phyloP scores from a whole-genome alignment of 2,888 invertebrate species.

The Acanthosepion pharaonis region DNA sequence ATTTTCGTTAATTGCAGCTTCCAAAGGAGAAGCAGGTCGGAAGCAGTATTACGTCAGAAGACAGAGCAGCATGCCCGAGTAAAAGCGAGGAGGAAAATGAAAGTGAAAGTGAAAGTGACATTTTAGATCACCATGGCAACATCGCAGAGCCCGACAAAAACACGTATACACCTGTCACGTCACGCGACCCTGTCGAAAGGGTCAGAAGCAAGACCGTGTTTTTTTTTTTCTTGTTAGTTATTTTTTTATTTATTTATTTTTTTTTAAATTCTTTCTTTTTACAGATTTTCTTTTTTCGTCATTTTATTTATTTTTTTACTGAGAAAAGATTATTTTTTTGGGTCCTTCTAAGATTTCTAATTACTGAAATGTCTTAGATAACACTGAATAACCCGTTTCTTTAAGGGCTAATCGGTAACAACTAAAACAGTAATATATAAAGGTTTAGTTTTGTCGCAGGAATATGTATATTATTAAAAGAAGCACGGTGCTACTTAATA shows the following conservation, averaged over 20 bases:
- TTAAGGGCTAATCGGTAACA: neutral
- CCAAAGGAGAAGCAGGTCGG: constrained; percentile 59
- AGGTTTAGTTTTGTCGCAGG: neutral
- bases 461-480: neutral
- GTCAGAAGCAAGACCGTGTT: neutral
- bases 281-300: neutral
- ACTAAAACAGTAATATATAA: neutral
- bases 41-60: constrained; percentile 70
- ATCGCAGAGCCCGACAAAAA: neutral
- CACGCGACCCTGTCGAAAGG: neutral
- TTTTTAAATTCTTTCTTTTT: neutral
- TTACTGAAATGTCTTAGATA: neutral
- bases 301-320: neutral
- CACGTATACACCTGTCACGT: neutral
- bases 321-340: neutral
- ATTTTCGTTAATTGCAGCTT: constrained; percentile 56
- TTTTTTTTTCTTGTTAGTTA: neutral
- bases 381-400: neutral
- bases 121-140: constrained; percentile 56
- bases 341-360: neutral
- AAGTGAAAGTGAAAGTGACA: neutral
- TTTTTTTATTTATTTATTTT: neutral
- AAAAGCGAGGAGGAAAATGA: neutral
- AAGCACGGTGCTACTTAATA: too few species aligned
- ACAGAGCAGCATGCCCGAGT: constrained; percentile 67